Conservation (phyloP, 2,888 invertebrate genomes). For the Pseudococcus jackbeardsleyi region DNA sequence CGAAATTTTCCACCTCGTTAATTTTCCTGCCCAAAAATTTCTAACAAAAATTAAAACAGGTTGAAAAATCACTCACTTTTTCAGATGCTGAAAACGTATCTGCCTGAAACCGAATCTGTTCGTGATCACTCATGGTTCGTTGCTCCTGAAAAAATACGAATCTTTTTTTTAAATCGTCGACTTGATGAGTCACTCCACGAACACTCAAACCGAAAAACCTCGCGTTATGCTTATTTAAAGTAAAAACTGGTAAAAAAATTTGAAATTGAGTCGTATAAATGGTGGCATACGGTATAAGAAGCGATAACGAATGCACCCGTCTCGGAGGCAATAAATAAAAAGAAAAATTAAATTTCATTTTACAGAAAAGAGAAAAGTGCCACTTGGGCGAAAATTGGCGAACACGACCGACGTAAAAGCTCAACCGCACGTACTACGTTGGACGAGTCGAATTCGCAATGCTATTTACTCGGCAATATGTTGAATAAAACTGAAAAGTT, state of each 20-base stretch:
- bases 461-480: constrained; percentile 37
- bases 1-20: no score
- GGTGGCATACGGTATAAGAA: neutral
- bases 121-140: constrained; percentile 84
- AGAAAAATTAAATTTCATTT: constrained; percentile 37
- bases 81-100: constrained; percentile 89
- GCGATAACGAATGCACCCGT: constrained; percentile 27
- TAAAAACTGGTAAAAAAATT: constrained; percentile 31
- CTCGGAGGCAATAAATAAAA: constrained; percentile 31
- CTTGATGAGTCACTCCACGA: neutral
- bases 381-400: neutral
- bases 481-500: constrained; percentile 42
- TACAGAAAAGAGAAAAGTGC: neutral
- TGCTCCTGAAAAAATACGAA: constrained; percentile 78
- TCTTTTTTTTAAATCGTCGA: neutral
- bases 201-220: neutral
- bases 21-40: no score
- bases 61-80: constrained; percentile 71
- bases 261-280: constrained; percentile 28
- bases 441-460: neutral
- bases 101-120: constrained; percentile 87
- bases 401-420: neutral
- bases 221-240: neutral
- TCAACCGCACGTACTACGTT: neutral
- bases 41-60: no score